Evolutionary conservation across 2,888 invertebrate genomes (phyloP), one percentile per base, ranked within the genome.

Genomic region (Yponomeuta evonymella): DNA sequence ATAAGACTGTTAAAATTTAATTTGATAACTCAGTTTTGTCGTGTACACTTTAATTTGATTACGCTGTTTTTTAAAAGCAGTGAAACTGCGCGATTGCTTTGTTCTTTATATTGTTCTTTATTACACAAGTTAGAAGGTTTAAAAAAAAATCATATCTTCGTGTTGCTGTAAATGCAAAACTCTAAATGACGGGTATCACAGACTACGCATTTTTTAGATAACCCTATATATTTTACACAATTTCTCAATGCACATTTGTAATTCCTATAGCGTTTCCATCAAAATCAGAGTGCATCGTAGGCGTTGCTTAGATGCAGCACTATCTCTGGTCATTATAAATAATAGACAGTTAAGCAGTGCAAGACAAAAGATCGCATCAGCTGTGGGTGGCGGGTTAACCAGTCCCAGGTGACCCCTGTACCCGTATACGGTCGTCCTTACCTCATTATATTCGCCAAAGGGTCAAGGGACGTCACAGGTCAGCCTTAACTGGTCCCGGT

Each of bases 351-450:
- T 87, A 87, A 87, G 83, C 80, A 77, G 73, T 75, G 76, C 78
- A 79, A 88, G 85, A 89, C 89, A 89, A 89, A 88, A 84, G 88
- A 85, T 84, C 78, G 78, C 79, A 79, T 79, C 81, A 74, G 71
- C 73, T 74, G 86, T 87, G 84, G 87, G 87, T 78, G 82, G 80
- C 73, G 78, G 73, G 72, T 71, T 72, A 72, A 75, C 71, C 84
- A 82, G 62, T 74, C 30, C 68, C 73, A 72, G 67, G 65, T 73
- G 79, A 79, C 75, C 78, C 71, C 43, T 67, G 4, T 30, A 69
- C 71, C 36, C 48, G 69, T 62, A 67, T 72, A 72, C 66, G 11
- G 66, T 1, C 70, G 12, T 72, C 71, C 70, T 71, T 51, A 30
- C 23, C 15, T 33, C 36, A 23, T 62, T 2, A 1, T 71, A 33